Conservation (phyloP, 2,797 vertebrate species). For the Notolabrus celidotus region DNA sequence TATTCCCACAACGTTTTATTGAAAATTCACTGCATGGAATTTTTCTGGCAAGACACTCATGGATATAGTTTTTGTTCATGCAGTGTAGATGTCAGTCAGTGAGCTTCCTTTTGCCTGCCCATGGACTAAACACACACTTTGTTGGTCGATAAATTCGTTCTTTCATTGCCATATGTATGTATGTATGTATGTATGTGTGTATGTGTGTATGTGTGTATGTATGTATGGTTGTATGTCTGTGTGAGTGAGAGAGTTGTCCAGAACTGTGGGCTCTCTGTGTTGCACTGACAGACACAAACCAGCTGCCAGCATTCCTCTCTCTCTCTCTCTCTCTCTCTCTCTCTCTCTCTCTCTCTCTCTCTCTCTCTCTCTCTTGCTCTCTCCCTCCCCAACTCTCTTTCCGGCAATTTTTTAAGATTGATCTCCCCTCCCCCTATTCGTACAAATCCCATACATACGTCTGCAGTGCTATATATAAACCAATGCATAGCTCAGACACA, state of each 20-base stretch:
- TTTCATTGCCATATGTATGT: conserved; percentile 69
- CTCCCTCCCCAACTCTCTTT: conserved; percentile 65
- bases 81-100: conserved; percentile 64
- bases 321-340: conserved; percentile 50
- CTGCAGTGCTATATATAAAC: conserved; percentile 57
- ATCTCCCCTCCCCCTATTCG: conserved; percentile 69
- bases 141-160: conserved; percentile 79
- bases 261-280: conserved; percentile 83
- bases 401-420: conserved; percentile 66
- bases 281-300: conserved; percentile 84
- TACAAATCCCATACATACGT: conserved; percentile 66
- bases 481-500: background rate
- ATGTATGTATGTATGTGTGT: conserved; percentile 39
- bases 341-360: conserved; percentile 47
- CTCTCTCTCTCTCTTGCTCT: conserved; percentile 56
- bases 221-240: conserved; percentile 41
- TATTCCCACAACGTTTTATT: conserved; percentile 1
- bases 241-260: conserved; percentile 57
- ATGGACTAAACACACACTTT: conserved; percentile 67
- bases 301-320: conserved; percentile 83
- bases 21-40: conserved; percentile 4
- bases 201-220: conserved; percentile 32
- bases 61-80: conserved; percentile 50
- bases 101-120: conserved; percentile 64
- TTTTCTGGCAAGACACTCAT: conserved; percentile 28